These are phyloP conservation scores for Boloria euphrosyne DNA, from an alignment of 2,888 invertebrate genomes.

Conservation along the genomic window DNA sequence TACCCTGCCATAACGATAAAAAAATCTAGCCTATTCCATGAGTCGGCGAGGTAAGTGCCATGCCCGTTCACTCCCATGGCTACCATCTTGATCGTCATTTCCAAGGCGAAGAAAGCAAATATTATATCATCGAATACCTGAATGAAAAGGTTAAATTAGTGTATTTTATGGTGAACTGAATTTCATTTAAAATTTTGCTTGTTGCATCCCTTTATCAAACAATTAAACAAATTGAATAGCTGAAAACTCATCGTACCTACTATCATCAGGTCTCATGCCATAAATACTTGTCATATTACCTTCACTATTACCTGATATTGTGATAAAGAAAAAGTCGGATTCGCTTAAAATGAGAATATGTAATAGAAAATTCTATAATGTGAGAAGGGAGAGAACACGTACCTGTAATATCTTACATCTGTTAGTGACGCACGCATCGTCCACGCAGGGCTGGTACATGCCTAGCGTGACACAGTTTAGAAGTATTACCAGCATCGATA, in stretches of 20 bases:
- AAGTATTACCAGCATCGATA: conserved; percentile 98
- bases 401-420: conserved; percentile 96
- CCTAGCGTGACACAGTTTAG: conserved; percentile 99
- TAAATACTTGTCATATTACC: background rate
- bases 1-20: conserved; percentile 99
- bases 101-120: conserved; percentile 98
- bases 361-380: background rate
- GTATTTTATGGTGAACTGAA: background rate
- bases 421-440: conserved; percentile 93
- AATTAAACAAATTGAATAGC: no score
- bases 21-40: conserved; percentile 99
- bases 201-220: no score
- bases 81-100: conserved; percentile 99
- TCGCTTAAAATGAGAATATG: no score
- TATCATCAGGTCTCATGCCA: no score
- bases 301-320: no score
- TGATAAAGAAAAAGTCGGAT: no score
- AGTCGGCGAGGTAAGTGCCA: conserved; percentile 97
- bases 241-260: no score
- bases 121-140: conserved; percentile 99
- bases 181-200: no score
- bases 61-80: conserved; percentile 98
- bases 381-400: conserved; percentile 52
- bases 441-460: conserved; percentile 99
- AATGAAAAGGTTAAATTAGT: conserved; percentile 40